Evolutionary conservation across 1,140 invertebrate species (phyloP).

Genomic region (Diorhabda sublineata): DNA sequence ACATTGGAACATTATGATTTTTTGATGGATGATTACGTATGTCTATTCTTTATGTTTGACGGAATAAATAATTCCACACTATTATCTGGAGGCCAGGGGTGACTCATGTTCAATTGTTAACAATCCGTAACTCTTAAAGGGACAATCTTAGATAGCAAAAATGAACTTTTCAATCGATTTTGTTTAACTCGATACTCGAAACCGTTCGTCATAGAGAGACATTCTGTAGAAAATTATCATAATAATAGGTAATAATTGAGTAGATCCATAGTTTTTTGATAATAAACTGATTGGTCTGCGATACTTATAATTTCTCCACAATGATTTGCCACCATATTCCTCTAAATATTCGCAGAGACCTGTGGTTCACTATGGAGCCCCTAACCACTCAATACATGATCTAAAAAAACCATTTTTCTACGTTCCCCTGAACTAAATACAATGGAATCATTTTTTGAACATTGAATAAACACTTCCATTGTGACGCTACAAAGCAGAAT

Average conservation of each 20-base stretch:
- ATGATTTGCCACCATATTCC: background rate
- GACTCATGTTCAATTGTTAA: background rate
- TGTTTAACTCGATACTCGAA: background rate
- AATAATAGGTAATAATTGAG: background rate
- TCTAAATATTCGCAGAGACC: background rate
- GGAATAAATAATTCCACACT: no score
- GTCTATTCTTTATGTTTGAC: no score
- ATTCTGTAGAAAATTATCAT: no score
- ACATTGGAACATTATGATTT: no score
- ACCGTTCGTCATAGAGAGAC: background rate
- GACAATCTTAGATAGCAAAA: background rate
- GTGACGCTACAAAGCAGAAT: background rate
- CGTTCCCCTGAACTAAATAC: background rate
- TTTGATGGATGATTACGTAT: no score
- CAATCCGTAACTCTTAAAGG: background rate
- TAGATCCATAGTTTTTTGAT: background rate
- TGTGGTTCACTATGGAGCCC: background rate
- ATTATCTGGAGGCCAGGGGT: no score
- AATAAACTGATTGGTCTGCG: background rate
- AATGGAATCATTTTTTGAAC: background rate
- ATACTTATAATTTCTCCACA: background rate
- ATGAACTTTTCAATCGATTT: background rate
- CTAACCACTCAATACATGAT: background rate
- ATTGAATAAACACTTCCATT: background rate
- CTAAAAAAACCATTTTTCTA: background rate